Evolutionary conservation across 1,140 invertebrate genomes (phyloP), one percentile per base, ranked within the genome.

Genomic region (Drosophila trapezifrons): DNA sequence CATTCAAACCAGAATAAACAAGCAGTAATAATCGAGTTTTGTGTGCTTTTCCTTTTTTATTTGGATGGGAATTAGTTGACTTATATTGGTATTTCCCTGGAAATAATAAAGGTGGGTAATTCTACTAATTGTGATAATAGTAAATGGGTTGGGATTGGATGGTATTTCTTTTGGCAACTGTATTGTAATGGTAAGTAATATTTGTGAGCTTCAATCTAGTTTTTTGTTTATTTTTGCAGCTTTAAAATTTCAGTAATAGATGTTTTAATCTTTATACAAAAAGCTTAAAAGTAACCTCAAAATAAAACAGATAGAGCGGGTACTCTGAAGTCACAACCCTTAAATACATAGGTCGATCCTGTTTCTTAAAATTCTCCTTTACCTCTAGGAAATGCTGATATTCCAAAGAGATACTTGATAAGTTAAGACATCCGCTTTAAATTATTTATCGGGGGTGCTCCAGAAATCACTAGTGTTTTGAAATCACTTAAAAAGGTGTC

Each of bases 1-100:
- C 74, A 70, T 76, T 77, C 47, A 76, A 76, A 46, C 35, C 43
- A 60, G 5, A 74, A 75, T 77, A 77, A 77, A 77, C 64, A 77
- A 62, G 43, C 57, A 52, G 47, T 70, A 77, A 45, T 62, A 70
- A 70, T 57, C 25, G 54, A 43, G 27, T 43, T 42, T 20, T 8
- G 18, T 49, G 6, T 35, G 43, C n/a, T 8, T 20, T 8, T 12
- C 1, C 5, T 51, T 22, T 40, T 49, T 35, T 35, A 22, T 37
- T 52, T 20, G 13, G 32, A 20, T 10, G 51, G 29, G 17, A 52
- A 52, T 37, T 52, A 15, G 29, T 15, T 9, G 18, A 29, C 17
- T 13, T 5, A 15, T 52, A 20, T 32, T 18, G 8, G 10, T 13
- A 27, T 32, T 51, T 49, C 15, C 1, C 47, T 49, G 3, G 2